Evolutionary conservation across 1,140 invertebrate species (phyloP).

Genomic region (Drosophila arawakana): DNA sequence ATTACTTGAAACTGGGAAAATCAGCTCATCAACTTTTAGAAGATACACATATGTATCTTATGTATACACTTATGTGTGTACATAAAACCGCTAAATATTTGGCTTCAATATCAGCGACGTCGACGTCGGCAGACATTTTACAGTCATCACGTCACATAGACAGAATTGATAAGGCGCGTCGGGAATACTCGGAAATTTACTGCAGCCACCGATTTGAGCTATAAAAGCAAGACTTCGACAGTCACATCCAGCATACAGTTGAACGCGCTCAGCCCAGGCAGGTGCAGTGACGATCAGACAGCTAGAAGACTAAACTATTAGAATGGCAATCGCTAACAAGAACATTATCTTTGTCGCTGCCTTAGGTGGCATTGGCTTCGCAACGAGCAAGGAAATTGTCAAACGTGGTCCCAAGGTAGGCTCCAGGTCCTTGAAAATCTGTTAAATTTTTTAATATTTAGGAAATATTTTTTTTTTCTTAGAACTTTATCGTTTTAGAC

Average conservation of each 20-base stretch:
- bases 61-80: background rate
- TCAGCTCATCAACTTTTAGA: too few relatives aligned
- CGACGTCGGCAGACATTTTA: background rate
- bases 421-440: background rate
- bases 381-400: slow-evolving; percentile 67
- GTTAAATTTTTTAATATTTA: background rate
- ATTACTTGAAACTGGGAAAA: too few relatives aligned
- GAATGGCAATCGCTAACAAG: slow-evolving; percentile 70
- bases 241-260: slow-evolving; percentile 29
- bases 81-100: slow-evolving; percentile 20
- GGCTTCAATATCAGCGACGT: slow-evolving; percentile 12
- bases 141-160: slow-evolving; percentile 1
- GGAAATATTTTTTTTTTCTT: background rate
- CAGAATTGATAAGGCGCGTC: slow-evolving; percentile 32
- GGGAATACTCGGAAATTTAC: slow-evolving; percentile 29
- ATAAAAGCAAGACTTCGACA: slow-evolving; percentile 57
- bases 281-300: slow-evolving; percentile 26
- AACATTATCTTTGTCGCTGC: slow-evolving; percentile 78
- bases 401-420: slow-evolving; percentile 64
- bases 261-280: slow-evolving; percentile 30
- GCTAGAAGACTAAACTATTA: slow-evolving; percentile 12
- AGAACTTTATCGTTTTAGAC: slow-evolving; percentile 77
- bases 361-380: slow-evolving; percentile 76
- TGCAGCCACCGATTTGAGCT: slow-evolving; percentile 28
- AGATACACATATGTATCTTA: too few relatives aligned